Evolutionary conservation across 1,140 invertebrate genomes (phyloP).

Genomic region (Tyrophagus putrescentiae): DNA sequence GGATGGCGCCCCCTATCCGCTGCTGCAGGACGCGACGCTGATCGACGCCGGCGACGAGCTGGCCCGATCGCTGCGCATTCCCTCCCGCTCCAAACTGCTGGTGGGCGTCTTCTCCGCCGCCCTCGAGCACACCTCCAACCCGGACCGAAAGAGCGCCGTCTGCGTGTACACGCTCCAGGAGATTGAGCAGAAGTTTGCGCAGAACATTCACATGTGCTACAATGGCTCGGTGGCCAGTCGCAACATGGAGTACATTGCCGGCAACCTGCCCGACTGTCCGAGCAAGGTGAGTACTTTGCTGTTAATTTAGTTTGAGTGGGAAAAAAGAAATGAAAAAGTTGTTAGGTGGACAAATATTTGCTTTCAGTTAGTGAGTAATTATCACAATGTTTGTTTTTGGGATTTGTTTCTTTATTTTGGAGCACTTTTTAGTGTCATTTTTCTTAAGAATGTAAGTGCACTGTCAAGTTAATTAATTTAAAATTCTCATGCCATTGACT

Average conservation of each 20-base stretch:
- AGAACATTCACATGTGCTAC: conserved; percentile 93
- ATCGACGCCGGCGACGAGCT: conserved; percentile 60
- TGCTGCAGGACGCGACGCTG: conserved; percentile 77
- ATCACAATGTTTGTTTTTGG: background rate
- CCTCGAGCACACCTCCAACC: conserved; percentile 60
- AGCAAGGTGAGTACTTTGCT: conserved; percentile 48
- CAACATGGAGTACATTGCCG: conserved; percentile 83
- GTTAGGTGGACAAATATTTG: background rate
- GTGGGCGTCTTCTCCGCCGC: conserved; percentile 69
- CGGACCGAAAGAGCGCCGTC: conserved; percentile 57
- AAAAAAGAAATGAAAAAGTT: too few species aligned
- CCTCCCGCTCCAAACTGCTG: conserved; percentile 56
- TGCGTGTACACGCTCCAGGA: conserved; percentile 50
- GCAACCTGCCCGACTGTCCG: conserved; percentile 72
- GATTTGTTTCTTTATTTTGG: background rate
- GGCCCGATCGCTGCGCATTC: conserved; percentile 58
- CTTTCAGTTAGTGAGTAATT: background rate
- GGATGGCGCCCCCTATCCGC: conserved; percentile 56
- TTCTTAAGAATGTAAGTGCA: background rate
- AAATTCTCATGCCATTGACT: too few species aligned
- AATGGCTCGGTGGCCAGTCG: conserved; percentile 76
- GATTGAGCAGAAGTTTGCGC: conserved; percentile 79
- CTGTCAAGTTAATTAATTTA: background rate
- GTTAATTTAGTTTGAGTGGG: background rate
- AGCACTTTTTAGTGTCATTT: background rate